A percentile compares a stretch with the other conserved stretches of the same genome.
These are phyloP conservation scores for Gastrophryne carolinensis DNA, from an alignment of 2,797 vertebrate genomes.

Conservation along the genomic window DNA sequence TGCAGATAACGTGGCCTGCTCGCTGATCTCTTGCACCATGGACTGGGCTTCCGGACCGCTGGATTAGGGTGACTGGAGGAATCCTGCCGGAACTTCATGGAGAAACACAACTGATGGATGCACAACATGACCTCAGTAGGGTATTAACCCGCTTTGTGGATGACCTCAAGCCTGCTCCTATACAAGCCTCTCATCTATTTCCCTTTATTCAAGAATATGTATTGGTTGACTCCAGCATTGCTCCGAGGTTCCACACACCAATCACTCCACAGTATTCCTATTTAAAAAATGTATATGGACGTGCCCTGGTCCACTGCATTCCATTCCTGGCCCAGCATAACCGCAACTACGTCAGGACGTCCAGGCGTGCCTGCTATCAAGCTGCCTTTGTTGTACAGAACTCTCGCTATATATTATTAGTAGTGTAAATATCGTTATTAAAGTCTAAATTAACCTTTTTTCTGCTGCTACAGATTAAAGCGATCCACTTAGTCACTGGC, in stretches of 20 bases:
- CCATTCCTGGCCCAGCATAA: neutral
- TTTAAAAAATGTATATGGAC: neutral
- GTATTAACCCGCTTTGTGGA: no score
- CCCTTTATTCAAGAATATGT: no score
- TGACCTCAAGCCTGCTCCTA: no score
- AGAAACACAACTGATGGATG: no score
- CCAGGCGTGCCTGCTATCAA: neutral
- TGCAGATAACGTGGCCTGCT: neutral
- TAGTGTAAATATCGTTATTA: slow-evolving; percentile 46
- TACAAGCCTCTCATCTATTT: no score
- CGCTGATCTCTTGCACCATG: neutral
- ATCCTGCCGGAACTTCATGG: no score
- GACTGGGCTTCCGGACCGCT: neutral
- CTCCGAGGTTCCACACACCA: neutral
- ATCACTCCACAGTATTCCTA: neutral
- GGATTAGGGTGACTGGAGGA: no score
- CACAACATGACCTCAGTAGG: no score
- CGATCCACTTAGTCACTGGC: no score
- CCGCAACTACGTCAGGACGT: neutral
- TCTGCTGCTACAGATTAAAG: slow-evolving; percentile 39
- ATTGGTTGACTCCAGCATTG: no score
- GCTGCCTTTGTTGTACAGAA: neutral
- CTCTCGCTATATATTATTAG: neutral
- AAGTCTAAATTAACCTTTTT: slow-evolving; percentile 42
- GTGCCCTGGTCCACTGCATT: no score